Evolutionary conservation across 1,140 invertebrate genomes (phyloP), one percentile per base, ranked within the genome.

Genomic region (Argopecten irradians): DNA sequence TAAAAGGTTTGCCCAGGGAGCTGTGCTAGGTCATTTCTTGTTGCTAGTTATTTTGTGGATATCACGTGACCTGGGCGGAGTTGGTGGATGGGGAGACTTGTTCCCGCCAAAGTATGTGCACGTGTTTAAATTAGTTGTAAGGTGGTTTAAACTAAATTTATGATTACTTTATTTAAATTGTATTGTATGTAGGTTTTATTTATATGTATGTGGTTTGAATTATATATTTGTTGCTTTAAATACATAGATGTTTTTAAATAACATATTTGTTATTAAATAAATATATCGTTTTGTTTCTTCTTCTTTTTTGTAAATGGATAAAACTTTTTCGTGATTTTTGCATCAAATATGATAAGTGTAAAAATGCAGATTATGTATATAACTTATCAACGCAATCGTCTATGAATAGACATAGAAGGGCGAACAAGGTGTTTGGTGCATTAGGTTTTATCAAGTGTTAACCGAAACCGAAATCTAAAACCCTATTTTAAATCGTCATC

Each of bases 31-130:
- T 14, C 95, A 98, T 32, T 99, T 99, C 94, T 93, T 98, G 9
- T 88, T 97, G 14, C 97, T 98, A 7, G 97, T 98, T 1, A 90
- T 97, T 83, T 96, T 99, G 87, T 99, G 98, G 97, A 97, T 99
- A 94, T 98, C 98, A 94, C 96, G 98, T 84, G 97, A 97, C 87
- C 98, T 98, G 0, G 97, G 97, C 85, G 97, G 98, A 91, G 98
- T 98, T 0, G 97, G 97, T 87, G 97, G 98, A 92, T 94, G 94
- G 94, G 92, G 91, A 13, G 82, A 55, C 5, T 34, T 92, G n/a
- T 94, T 94, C 85, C 36, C 55, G 46, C 39, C 86, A 85, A 89
- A 90, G 93, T 93, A 86, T 88, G 92, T 85, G 34, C 34, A 85
- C 34, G 22, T 32, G 8, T 35, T 85, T 85, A n/a, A 0, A 36